Evolutionary conservation across 1,140 invertebrate species (phyloP), one percentile per base, ranked within the genome.

Genomic region (Caenorhabditis latens): DNA sequence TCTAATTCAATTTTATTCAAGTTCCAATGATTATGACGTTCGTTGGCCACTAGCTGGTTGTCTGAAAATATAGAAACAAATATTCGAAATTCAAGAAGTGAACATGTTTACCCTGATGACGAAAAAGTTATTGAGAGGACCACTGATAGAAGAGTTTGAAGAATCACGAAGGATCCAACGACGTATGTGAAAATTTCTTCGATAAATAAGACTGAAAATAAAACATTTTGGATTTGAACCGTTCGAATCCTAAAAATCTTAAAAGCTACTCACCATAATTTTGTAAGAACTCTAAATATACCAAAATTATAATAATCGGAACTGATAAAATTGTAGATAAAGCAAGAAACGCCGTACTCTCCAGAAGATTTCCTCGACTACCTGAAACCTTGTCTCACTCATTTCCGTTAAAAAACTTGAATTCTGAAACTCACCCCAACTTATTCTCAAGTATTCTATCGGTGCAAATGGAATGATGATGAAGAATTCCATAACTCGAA

Each of bases 401-500:
- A 65, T 65, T 9, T 19, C 3, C 4, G 43, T 11, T 50, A 4
- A 21, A 9, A 58, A 58, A 58, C 14, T 48, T 11, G n/a, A 13
- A n/a, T 58, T 21, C 19, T 6, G 21, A 6, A 7, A n/a, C 71
- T 50, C 7, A 79, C 71, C 71, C 71, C 71, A 79, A 79, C 53
- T 79, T 79, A 79, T 79, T n/a, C 71, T 48, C 6, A 79, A 79
- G 24, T 79, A 79, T 79, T 79, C 71, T 13, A 79, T 79, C 21
- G 71, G 71, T 21, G 13, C 42, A 75, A 75, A 75, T 4, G 67
- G 67, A 75, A 75, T 75, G 11, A 75, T 46, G 19, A 75, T 46
- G 42, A 75, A 75, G 46, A 75, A 75, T 32, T 75, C 67, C 67
- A 75, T 75, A n/a, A 75, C 67, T n/a, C 67, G 67, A n/a, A 75